These are phyloP conservation scores for Rhadina sibilatrix DNA, from an alignment of 2,113 vertebrate species.

Conservation along the genomic window DNA sequence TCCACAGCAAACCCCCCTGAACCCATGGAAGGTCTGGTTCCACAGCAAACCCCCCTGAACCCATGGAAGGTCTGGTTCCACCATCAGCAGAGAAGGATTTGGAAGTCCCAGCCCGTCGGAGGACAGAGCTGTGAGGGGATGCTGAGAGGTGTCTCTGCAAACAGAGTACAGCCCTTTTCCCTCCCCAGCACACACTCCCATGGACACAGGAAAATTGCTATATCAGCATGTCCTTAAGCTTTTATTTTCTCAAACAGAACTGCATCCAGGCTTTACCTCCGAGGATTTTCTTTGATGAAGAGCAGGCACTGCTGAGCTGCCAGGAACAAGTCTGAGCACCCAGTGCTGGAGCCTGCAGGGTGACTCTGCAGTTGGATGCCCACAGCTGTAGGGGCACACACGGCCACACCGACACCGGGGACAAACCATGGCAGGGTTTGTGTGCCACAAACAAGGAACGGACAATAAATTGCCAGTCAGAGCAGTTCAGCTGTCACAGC, in stretches of 20 bases:
- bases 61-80: neutral
- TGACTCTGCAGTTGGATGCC: fast-evolving
- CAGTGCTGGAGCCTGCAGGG: fast-evolving
- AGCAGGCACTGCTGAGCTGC: neutral
- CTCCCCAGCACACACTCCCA: fast-evolving
- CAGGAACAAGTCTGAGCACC: neutral
- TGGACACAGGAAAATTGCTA: fast-evolving
- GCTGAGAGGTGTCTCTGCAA: neutral
- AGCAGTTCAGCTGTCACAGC: neutral
- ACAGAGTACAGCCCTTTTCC: fast-evolving
- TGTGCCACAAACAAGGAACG: neutral
- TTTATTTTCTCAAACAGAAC: neutral
- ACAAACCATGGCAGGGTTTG: fast-evolving
- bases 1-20: fast-evolving
- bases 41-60: fast-evolving
- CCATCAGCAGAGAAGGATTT: too few relatives aligned
- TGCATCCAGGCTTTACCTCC: neutral
- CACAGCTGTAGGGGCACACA: neutral
- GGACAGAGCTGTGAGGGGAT: neutral
- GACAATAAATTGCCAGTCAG: fast-evolving
- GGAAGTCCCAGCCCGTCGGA: fast-evolving
- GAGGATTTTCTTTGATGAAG: neutral
- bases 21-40: fast-evolving
- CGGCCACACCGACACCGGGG: fast-evolving
- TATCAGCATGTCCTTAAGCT: neutral